Evolutionary conservation across 2,888 invertebrate genomes (phyloP), one percentile per base, ranked within the genome.

Genomic region (Adelognathus sp.): DNA sequence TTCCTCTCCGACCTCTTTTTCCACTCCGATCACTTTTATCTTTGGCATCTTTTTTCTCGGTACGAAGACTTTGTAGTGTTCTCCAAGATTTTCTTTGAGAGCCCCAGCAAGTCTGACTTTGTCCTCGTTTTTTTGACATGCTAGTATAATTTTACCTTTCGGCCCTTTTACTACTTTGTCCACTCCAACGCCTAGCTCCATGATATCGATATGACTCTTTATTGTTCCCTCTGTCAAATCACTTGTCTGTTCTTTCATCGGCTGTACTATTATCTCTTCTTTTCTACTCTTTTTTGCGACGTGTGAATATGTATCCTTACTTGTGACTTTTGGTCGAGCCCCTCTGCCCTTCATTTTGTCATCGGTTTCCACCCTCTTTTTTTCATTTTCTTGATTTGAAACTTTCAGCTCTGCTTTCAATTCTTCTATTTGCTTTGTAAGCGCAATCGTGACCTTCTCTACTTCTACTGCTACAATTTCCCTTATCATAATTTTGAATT

Each of bases 1-100:
- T 3, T 71, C 54, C 46, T 27, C 18, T 16, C 69, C 33, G 1
- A 72, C 21, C 7, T 52, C 61, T 3, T 44, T 54, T 9, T 78
- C 80, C 1, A 80, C 31, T 64, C 66, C 67, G 2, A 75, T 14
- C 33, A 71, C 67, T 46, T 67, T 77, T n/a, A 71, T 1, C 7
- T 74, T 74, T 24, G 33, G 39, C n/a, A 44, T 41, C 18, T 44
- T 76, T 41, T 71, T 77, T 14, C 60, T 56, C 31, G 74, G 69
- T 29, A n/a, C 16, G 27, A 58, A 33, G 3, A 80, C 33, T 18
- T 46, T 61, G 61, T 78, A 78, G 4, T 69, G 46, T 39, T 54
- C 4, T 4, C 63, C 67, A 9, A 75, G 1, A 14, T 71, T 56
- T 14, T 72, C 67, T n/a, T 18, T 50, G 5, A 78, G 21, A 52